phyloP scores from a whole-genome alignment of 2,797 vertebrate genomes.

The Centroberyx gerrardi region DNA sequence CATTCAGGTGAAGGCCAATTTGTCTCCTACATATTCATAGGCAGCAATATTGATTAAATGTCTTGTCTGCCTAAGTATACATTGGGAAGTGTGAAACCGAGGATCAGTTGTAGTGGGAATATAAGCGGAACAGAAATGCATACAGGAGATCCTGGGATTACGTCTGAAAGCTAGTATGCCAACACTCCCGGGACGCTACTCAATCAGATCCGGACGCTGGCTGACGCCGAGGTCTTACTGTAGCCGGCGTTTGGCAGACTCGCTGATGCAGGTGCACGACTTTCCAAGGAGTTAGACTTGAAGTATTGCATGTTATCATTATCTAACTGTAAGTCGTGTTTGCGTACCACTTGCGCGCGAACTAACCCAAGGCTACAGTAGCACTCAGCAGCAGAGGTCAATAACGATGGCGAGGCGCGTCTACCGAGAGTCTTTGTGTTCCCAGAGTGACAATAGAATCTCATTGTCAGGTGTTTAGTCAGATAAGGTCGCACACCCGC shows the following conservation, averaged over 20 bases:
- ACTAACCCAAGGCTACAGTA: slow-evolving; percentile 56
- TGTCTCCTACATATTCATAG: slow-evolving; percentile 82
- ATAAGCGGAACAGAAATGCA: slow-evolving; percentile 77
- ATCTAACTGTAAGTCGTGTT: slow-evolving; percentile 60
- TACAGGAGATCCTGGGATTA: slow-evolving; percentile 78
- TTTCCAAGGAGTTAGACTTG: slow-evolving; percentile 34
- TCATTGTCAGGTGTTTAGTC: slow-evolving; percentile 84
- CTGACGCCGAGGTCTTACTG: slow-evolving; percentile 58
- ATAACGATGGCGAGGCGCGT: slow-evolving; percentile 50
- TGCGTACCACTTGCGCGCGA: slow-evolving; percentile 1
- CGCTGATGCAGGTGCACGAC: slow-evolving; percentile 25
- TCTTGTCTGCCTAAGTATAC: slow-evolving; percentile 72
- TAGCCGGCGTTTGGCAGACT: slow-evolving; percentile 37
- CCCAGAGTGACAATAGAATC: slow-evolving; percentile 75
- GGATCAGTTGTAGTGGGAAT: slow-evolving; percentile 62
- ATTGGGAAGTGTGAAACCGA: slow-evolving; percentile 61
- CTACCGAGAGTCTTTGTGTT: slow-evolving; percentile 67
- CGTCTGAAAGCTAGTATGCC: slow-evolving; percentile 53
- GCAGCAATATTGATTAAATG: slow-evolving; percentile 79
- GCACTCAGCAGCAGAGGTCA: slow-evolving; percentile 59
- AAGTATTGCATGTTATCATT: slow-evolving; percentile 10
- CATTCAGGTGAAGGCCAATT: slow-evolving; percentile 76
- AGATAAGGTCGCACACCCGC: slow-evolving; percentile 81
- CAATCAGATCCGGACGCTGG: slow-evolving; percentile 36
- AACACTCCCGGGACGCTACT: slow-evolving; percentile 24